phyloP scores from a whole-genome alignment of 2,113 vertebrate genomes.

The Mirounga angustirostris region DNA sequence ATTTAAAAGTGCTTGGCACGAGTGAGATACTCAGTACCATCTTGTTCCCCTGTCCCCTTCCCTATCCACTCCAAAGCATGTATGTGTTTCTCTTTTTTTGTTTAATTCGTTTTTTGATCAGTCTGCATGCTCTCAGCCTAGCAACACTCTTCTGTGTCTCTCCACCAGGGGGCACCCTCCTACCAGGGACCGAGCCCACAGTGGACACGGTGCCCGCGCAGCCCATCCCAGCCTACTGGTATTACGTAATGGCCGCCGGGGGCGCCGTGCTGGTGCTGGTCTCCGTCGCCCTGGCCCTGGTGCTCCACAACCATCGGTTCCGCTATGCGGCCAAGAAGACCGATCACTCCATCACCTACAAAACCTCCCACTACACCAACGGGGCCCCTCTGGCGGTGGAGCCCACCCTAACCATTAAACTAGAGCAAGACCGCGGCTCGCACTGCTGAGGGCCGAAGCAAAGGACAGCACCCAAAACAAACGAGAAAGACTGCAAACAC shows the following conservation, averaged over 20 bases:
- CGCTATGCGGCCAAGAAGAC: conserved; percentile 98
- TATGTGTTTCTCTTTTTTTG: conserved; percentile 81
- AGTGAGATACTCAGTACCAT: not conserved
- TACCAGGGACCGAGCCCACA: conserved; percentile 97
- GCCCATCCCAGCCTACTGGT: conserved; percentile 98
- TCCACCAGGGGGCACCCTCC: conserved; percentile 98
- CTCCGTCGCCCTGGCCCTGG: conserved; percentile 94
- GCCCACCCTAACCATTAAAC: conserved; percentile 96
- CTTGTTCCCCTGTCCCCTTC: conserved; percentile 42
- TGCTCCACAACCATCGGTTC: conserved; percentile 98
- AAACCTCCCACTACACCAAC: conserved; percentile 95
- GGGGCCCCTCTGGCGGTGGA: conserved; percentile 92
- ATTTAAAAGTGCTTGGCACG: not conserved
- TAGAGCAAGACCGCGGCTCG: conserved; percentile 94
- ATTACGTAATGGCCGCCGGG: conserved; percentile 98
- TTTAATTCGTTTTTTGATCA: conserved; percentile 77
- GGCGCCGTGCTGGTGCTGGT: conserved; percentile 97
- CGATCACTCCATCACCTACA: conserved; percentile 98
- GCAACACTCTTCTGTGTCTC: conserved; percentile 98
- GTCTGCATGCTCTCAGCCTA: conserved; percentile 95
- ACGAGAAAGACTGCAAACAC: conserved; percentile 89
- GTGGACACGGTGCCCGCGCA: conserved; percentile 98
- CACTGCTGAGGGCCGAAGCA: conserved; percentile 92
- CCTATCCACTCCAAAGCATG: conserved; percentile 85
- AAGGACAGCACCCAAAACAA: conserved; percentile 85